Conservation (phyloP, 2,797 vertebrate genomes). For the Eulemur albifrons region DNA sequence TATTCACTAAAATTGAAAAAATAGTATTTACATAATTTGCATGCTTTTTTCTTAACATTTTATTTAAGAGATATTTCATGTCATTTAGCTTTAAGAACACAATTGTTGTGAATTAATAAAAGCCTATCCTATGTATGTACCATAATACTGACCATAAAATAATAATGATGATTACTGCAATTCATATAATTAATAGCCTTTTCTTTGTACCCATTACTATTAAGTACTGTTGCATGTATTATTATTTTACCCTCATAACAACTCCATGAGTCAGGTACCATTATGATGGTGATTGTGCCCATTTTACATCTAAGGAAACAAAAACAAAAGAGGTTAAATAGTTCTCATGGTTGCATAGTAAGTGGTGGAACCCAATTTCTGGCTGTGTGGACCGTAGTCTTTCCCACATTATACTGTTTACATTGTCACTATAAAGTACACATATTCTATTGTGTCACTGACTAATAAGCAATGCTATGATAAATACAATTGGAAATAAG, state of each 20-base stretch:
- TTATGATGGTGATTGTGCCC: not conserved
- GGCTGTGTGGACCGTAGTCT: not conserved
- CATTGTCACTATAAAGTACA: not conserved
- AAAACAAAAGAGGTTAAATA: not conserved
- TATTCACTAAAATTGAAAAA: not conserved
- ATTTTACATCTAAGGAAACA: not conserved
- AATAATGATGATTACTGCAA: not conserved
- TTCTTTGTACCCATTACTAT: not conserved
- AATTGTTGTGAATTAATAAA: not conserved
- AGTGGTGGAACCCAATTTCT: not conserved
- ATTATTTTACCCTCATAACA: conserved; percentile 5
- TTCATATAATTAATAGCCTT: not conserved
- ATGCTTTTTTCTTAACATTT: not conserved
- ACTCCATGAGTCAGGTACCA: not conserved
- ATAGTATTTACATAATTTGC: not conserved
- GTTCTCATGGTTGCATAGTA: not conserved
- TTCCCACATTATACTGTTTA: not conserved
- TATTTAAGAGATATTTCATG: not conserved
- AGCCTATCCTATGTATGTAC: not conserved
- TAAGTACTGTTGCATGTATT: not conserved
- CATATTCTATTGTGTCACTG: not conserved
- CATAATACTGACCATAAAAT: not conserved
- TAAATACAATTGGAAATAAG: not conserved
- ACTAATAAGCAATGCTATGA: not conserved
- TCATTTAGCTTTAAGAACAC: not conserved